These are phyloP conservation scores for Caenorhabditis doughertyi DNA, from an alignment of 2,888 invertebrate genomes.

Conservation along the genomic window DNA sequence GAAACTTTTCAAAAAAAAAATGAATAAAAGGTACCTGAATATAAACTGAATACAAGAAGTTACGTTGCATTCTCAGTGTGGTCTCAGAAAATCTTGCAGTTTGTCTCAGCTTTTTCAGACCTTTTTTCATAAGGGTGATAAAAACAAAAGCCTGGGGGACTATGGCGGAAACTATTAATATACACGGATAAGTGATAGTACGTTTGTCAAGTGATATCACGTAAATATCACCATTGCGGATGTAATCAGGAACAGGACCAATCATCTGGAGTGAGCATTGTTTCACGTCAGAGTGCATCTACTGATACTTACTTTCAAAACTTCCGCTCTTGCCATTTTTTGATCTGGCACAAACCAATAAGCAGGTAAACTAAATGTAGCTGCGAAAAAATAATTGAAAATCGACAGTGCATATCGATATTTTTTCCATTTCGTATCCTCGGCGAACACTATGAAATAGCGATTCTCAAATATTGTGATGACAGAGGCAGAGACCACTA, in stretches of 20 bases:
- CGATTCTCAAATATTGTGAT: constrained; percentile 21
- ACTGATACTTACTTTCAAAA: not conserved
- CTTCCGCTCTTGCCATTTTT: not conserved
- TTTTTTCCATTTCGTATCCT: constrained; percentile 9
- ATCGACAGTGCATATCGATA: not conserved
- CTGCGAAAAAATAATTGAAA: not conserved
- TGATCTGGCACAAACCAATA: constrained; percentile 13
- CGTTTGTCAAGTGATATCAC: not conserved
- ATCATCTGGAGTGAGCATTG: constrained; percentile 17
- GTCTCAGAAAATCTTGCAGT: constrained; percentile 17
- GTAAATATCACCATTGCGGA: not conserved
- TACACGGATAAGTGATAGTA: constrained; percentile 2
- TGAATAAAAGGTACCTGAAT: constrained; percentile 7
- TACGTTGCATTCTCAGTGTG: constrained; percentile 20
- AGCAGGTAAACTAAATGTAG: not conserved
- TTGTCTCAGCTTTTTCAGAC: not conserved
- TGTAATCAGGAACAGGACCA: not conserved
- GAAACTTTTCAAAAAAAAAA: not conserved
- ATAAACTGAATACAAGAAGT: constrained; percentile 15
- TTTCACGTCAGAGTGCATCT: too few relatives aligned
- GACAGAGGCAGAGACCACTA: constrained; percentile 13
- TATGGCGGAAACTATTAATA: not conserved
- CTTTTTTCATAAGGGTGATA: constrained; percentile 2
- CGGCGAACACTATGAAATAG: constrained; percentile 14
- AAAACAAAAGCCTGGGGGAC: not conserved